Base-by-base conservation (phyloP, 2,797 vertebrate genomes). In the Melanotaenia pygmaea region DNA sequence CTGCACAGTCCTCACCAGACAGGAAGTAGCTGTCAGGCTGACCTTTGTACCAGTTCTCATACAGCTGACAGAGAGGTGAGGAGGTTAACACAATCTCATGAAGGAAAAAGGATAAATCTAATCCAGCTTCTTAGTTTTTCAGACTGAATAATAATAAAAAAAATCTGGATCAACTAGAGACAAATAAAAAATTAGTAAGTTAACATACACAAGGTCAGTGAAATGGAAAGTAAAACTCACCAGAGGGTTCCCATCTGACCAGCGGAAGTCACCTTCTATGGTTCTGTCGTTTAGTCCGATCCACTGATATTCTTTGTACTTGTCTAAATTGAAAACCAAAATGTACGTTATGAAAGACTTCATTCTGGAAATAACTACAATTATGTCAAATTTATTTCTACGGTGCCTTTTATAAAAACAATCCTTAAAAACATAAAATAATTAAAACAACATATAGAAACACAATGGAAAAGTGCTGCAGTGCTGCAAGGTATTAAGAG, bases 21-120 rank as follows among this genome's bases (percentile, higher is more conserved):
- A 98, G 94, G 86, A 99, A 98, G 85, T 98, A 98, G 92, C 98
- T 99, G 93, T 99, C 98, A 0, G 98, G 98, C 76, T 99, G 97
- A n/a, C 95, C 96, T 0, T 82, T 88, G 84, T 95, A 95, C 98
- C 98, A 99, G 92, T 98, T 98, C 80, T 98, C 96, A 18, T 96
- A 99, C 28, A 99, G 94, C 97, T 99, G 87, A 30, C 1, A 59
- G 22, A 66, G 37, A 59, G 47, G 5, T 38, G 35, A 50, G 24
- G 6, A 40, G 24, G 1, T 59, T 13, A 30, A 0, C 51, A 32
- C 12, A 11, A 6, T 30, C 12, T 59, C 11, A 8, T 43, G 3
- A 38, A 14, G 22, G 8, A 1, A 26, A 11, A 13, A 45, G 5
- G 34, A 0, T n/a, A 1, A 50, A 32, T 14, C 0, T 45, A 69